Conservation (phyloP, 2,888 invertebrate species). For the Tillus elongatus region DNA sequence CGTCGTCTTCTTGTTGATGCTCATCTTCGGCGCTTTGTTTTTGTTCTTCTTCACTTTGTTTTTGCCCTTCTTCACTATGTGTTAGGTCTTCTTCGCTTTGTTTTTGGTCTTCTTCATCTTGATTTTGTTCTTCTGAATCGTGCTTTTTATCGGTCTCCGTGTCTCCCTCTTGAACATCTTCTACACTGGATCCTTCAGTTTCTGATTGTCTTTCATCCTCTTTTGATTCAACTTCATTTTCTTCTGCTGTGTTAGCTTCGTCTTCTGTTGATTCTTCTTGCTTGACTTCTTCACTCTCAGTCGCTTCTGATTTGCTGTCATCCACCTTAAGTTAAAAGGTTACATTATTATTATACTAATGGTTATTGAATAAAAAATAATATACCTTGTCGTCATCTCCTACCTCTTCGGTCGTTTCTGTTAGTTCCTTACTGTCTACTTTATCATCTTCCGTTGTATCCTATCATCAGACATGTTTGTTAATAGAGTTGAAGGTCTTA, state of each 20-base stretch:
- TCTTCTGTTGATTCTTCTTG: slow-evolving; percentile 42
- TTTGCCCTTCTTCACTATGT: slow-evolving; percentile 21
- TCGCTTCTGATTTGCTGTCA: slow-evolving; percentile 11
- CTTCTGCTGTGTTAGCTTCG: slow-evolving; percentile 35
- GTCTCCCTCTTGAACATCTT: slow-evolving; percentile 17
- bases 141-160: slow-evolving; percentile 12
- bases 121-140: slow-evolving; percentile 3
- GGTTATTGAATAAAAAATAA: too few species aligned
- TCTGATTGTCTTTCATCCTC: slow-evolving; percentile 13
- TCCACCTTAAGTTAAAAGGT: too few species aligned
- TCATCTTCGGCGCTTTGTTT: slow-evolving; percentile 23
- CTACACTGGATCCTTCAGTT: slow-evolving; percentile 25
- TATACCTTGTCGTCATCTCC: slow-evolving; percentile 12
- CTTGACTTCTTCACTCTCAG: slow-evolving; percentile 27
- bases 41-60: slow-evolving; percentile 18
- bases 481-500: too few species aligned
- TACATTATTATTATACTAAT: too few species aligned
- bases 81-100: slow-evolving; percentile 16
- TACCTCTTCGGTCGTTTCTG: slow-evolving; percentile 19
- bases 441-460: too few species aligned
- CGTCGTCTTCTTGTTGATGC: too few species aligned
- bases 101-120: slow-evolving; percentile 21
- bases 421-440: slow-evolving; percentile 27
- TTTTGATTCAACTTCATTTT: slow-evolving; percentile 21
- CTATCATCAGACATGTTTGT: too few species aligned